Base-by-base conservation (phyloP, 2,888 invertebrate species). In the Ptilodon capucinus region DNA sequence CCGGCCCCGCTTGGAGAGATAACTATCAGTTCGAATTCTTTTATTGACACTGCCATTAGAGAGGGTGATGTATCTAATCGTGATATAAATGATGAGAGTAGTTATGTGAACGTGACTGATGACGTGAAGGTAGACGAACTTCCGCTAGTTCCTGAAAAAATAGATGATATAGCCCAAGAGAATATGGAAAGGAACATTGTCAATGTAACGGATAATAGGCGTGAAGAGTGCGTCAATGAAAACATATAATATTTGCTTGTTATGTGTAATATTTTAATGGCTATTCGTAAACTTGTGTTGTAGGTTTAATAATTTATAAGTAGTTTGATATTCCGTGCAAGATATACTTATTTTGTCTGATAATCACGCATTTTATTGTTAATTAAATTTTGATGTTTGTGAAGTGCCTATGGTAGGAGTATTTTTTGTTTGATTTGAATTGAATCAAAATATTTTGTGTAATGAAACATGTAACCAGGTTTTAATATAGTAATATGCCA, bases 51-150 rank as follows among this genome's bases (percentile, higher is more conserved):
- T 7, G 39, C 40, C 4, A 44, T 44, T 21, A 40, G 19, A 9
- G 39, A 40, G n/a, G 16, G 21, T 16, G 25, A 32, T 7, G 28
- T 11, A 35, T 13, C 32, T 16, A 21, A 34, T n/a, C 39, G 17
- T 30, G 44, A 44, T 21, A 21, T 38, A 11, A 44, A 32, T 40
- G 14, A 39, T 4, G 44, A 41, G n/a, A 40, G 30, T 25, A 44
- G 19, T 11, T 44, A 39, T 32, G 40, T 44, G n/a, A 44, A 44
- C 23, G 44, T 44, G 4, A 44, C 44, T 32, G 44, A 44, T 14
- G 44, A 44, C 14, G 39, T 44, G 19, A 44, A 40, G 8, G 36
- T 44, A 16, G 44, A 39, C n/a, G 38, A 38, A 5, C 17, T 21
- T 9, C 9, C 16, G n/a, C 19, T 19, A 7, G 9, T 19, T 5